Evolutionary conservation across 2,888 invertebrate genomes (phyloP).

Genomic region (Pycnomerus fuliginosus): DNA sequence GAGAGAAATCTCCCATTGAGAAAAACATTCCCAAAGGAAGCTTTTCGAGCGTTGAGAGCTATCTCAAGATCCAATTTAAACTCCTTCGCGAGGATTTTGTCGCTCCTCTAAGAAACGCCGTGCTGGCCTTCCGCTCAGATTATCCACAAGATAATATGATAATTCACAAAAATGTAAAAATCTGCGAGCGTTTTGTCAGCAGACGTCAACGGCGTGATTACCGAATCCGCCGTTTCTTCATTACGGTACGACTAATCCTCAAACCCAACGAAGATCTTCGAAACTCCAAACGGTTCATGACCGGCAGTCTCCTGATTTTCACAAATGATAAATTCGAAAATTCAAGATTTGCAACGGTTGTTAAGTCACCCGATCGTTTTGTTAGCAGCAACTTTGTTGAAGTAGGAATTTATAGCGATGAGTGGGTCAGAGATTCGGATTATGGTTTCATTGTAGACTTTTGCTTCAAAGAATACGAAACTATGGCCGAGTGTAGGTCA

Average conservation of each 20-base stretch:
- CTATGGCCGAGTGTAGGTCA: conserved; percentile 75
- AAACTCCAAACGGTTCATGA: conserved; percentile 58
- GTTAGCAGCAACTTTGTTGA: background rate
- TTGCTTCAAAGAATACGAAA: conserved; percentile 59
- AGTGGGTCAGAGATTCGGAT: conserved; percentile 55
- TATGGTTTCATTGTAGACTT: conserved; percentile 65
- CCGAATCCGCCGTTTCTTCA: conserved; percentile 27
- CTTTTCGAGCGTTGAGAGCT: conserved; percentile 66
- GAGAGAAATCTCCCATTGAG: too few species aligned
- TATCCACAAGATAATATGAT: conserved; percentile 18
- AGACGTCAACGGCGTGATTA: too few species aligned
- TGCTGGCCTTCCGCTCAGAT: conserved; percentile 42
- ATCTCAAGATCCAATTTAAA: conserved; percentile 76
- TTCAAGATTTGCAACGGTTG: background rate
- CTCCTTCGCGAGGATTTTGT: conserved; percentile 78
- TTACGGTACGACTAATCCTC: conserved; percentile 29
- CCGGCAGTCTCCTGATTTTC: conserved; percentile 72
- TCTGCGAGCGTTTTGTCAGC: too few species aligned
- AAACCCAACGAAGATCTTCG: conserved; percentile 40
- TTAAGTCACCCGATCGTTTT: background rate
- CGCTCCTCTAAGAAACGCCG: conserved; percentile 68
- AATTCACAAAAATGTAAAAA: conserved; percentile 25
- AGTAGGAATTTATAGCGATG: too few species aligned
- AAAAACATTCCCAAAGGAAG: conserved; percentile 63
- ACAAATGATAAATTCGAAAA: conserved; percentile 62